Base-by-base conservation (phyloP, 1,140 invertebrate species). In the Drosophila tristis region DNA sequence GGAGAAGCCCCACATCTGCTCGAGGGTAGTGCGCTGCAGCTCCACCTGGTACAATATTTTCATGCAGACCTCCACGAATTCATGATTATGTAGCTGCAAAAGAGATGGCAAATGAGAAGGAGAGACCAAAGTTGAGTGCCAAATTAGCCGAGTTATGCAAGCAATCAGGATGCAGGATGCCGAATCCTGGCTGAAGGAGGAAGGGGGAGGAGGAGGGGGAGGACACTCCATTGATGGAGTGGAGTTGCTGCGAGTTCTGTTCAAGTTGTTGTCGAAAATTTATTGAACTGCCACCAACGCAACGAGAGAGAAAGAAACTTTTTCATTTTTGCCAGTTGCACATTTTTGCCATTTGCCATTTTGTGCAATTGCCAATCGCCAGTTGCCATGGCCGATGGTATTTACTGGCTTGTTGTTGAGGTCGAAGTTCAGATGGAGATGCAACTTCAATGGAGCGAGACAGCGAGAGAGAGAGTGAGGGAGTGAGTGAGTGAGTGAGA, bases 21-120 rank as follows among this genome's bases (percentile, higher is more conserved):
- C 97, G 73, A 98, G 93, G 11, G 96, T 97, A 57, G 94, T 96
- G 60, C 97, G 94, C 64, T 97, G 96, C 80, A 99, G 93, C 92
- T 99, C 98, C 64, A 99, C 97, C 95, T 99, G 98, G 93, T 99
- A 99, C 62, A 99, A 94, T 84, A 98, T 97, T 93, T 99, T 99
- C 74, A 97, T 97, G 93, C 98, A 98, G 13, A 99, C 97, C 93
- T 99, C 98, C 20, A 99, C 97, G 31, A 98, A 95, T 93, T 99
- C 98, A 90, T 98, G 98, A 64, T 97, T 98, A 93, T 98, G 97
- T 68, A 97, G 92, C 97, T 98, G 93, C 35, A 92, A 92, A 58
- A 39, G n/a, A n/a, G 5, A 11, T 4, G n/a, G 4, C 39, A 20
- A 4, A 42, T 45, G 47, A 50, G 58, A n/a, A 23, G 1, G 31